These are phyloP conservation scores for Argynnis bischoffii DNA, from an alignment of 2,888 invertebrate genomes.

Conservation along the genomic window DNA sequence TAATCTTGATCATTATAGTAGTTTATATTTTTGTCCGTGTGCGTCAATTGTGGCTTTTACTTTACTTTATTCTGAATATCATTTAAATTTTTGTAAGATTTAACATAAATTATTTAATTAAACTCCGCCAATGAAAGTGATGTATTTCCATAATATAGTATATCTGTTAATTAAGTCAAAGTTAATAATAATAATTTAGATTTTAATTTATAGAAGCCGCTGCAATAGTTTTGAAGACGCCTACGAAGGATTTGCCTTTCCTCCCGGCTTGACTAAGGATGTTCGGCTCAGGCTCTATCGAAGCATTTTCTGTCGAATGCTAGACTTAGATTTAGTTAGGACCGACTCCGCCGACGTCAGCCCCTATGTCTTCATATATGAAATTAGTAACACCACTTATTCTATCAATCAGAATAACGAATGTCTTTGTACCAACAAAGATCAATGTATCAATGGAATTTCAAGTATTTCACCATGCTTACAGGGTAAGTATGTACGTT, in stretches of 20 bases:
- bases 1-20: too few relatives aligned
- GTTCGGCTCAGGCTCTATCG: slow-evolving; percentile 85
- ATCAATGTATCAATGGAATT: slow-evolving; percentile 81
- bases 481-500: slow-evolving; percentile 79
- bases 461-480: slow-evolving; percentile 88
- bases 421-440: slow-evolving; percentile 81
- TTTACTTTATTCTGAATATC: too few relatives aligned
- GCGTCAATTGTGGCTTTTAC: too few relatives aligned
- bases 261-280: slow-evolving; percentile 79
- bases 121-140: too few relatives aligned
- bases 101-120: too few relatives aligned
- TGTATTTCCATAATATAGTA: too few relatives aligned
- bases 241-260: slow-evolving; percentile 88
- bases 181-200: background rate
- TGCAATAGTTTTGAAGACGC: slow-evolving; percentile 87
- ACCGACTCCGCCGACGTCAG: slow-evolving; percentile 62
- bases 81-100: too few relatives aligned
- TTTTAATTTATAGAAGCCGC: slow-evolving; percentile 61
- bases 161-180: too few relatives aligned
- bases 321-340: slow-evolving; percentile 69
- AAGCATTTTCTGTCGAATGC: slow-evolving; percentile 88
- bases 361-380: slow-evolving; percentile 83
- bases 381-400: slow-evolving; percentile 83
- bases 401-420: slow-evolving; percentile 83
- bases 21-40: too few relatives aligned